Evolutionary conservation across 2,113 vertebrate genomes (phyloP), one percentile per base, ranked within the genome.

Genomic region (Oreochromis aureus): DNA sequence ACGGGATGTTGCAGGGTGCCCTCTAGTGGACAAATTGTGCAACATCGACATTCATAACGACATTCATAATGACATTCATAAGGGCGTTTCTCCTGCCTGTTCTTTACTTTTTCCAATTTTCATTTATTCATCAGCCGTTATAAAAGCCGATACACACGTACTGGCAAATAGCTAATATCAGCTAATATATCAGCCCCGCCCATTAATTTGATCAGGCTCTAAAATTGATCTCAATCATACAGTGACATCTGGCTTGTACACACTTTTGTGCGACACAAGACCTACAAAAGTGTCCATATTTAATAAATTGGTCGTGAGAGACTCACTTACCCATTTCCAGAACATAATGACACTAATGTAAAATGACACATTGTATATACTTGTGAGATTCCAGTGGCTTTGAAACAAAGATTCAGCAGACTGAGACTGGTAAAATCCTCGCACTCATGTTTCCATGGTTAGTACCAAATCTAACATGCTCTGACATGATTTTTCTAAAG

Each of bases 231-330:
- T 46, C 41, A 27, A 4, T 19, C 24, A 12, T 19, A 48, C 16
- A 0, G 24, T 0, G 24, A 51, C 10, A 4, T 76, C 16, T 78
- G 46, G 46, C 71, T 53, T 32, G 2, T 30, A 7, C 73, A 32
- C 9, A 55, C n/a, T 55, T 55, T 9, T 5, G 4, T 55, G 54
- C 11, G 5, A 55, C 10, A 6, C 5, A 55, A 55, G 54, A 55
- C 10, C 5, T 11, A 12, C 18, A 51, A 51, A 76, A 78, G 24
- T 19, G 44, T 78, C 27, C 27, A 53, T 53, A 6, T 78, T 78
- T 3, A 30, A 19, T 32, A 48, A 53, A 32, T 0, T 1, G 46
- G 46, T 32, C 16, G 10, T 78, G 44, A 78, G 16, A 78, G 16
- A 78, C 16, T 18, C 10, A 32, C 10, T 4, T 1, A 30, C 15